A percentile compares a stretch with the other conserved stretches of the same genome.
Evolutionary conservation across 1,140 invertebrate genomes (phyloP).

Genomic region (Drosophila micromelanica): DNA sequence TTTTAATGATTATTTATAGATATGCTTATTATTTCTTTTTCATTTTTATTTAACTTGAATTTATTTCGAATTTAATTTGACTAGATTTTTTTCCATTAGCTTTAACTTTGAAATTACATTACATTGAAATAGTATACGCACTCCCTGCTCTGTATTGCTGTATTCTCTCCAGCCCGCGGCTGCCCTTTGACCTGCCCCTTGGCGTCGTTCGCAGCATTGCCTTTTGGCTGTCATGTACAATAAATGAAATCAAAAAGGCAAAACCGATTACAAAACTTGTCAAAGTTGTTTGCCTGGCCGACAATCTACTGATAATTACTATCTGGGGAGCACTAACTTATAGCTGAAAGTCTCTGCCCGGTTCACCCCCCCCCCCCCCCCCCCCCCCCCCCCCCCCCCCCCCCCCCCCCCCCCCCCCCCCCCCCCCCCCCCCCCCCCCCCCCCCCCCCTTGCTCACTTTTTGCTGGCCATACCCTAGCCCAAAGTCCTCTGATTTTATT

Average conservation of each 20-base stretch:
- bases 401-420: too few species aligned
- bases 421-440: too few species aligned
- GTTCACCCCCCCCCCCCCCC: neutral
- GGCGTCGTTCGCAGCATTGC: neutral
- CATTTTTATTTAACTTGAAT: neutral
- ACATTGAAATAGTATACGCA: too few species aligned
- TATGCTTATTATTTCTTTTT: too few species aligned
- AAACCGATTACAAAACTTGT: conserved; percentile 78
- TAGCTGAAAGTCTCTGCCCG: conserved; percentile 28
- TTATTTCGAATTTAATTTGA: conserved; percentile 2
- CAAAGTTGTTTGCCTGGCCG: conserved; percentile 67
- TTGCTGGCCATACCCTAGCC: too few species aligned
- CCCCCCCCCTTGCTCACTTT: neutral
- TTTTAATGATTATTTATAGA: too few species aligned
- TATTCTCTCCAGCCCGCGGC: too few species aligned
- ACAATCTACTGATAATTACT: conserved; percentile 81
- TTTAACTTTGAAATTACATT: conserved; percentile 9
- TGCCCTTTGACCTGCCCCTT: neutral
- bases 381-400: too few species aligned
- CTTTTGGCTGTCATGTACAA: conserved; percentile 49
- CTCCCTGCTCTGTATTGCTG: neutral
- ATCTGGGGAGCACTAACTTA: conserved; percentile 81
- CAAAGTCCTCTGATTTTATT: too few species aligned
- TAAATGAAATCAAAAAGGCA: conserved; percentile 75
- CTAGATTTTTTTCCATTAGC: neutral